Percentiles rank a stretch among this genome's conserved stretches.
Evolutionary conservation across 1,140 invertebrate species (phyloP).

Genomic region (Orchestia grillus): DNA sequence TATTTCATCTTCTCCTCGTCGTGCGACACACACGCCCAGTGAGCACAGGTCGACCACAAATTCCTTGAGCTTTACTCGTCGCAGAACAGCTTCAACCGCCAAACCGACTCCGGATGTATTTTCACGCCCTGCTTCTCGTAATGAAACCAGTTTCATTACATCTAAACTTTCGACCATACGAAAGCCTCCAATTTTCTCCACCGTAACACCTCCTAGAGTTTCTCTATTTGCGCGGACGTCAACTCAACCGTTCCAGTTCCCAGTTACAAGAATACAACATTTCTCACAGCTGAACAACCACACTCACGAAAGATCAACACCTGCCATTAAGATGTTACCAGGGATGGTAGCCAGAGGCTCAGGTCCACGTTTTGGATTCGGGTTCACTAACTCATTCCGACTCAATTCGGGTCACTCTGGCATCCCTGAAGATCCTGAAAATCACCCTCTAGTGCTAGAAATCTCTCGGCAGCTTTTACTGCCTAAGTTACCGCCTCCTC

Average conservation of each 20-base stretch:
- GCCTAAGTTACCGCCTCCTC: background rate
- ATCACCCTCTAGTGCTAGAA: background rate
- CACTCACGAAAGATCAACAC: background rate
- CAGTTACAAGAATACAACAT: background rate
- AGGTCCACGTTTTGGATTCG: constrained; percentile 32
- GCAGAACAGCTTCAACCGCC: background rate
- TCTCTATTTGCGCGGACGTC: background rate
- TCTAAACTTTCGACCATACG: background rate
- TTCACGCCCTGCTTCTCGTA: background rate
- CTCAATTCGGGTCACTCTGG: background rate
- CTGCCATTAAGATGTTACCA: constrained; percentile 6
- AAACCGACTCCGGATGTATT: background rate
- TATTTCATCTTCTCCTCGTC: background rate
- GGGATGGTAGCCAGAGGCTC: constrained; percentile 39
- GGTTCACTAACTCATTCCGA: background rate
- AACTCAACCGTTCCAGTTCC: background rate
- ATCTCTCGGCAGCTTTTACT: constrained; percentile 22
- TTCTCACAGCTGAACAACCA: constrained; percentile 9
- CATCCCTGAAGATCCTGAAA: background rate
- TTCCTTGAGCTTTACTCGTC: background rate
- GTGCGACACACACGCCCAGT: background rate
- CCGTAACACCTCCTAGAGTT: background rate
- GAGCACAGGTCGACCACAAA: background rate
- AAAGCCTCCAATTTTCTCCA: background rate
- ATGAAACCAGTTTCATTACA: background rate